Percentiles rank a stretch among this genome's conserved stretches.
phyloP scores from a whole-genome alignment of 2,113 vertebrate genomes.

The Cyanoliseus patagonus region DNA sequence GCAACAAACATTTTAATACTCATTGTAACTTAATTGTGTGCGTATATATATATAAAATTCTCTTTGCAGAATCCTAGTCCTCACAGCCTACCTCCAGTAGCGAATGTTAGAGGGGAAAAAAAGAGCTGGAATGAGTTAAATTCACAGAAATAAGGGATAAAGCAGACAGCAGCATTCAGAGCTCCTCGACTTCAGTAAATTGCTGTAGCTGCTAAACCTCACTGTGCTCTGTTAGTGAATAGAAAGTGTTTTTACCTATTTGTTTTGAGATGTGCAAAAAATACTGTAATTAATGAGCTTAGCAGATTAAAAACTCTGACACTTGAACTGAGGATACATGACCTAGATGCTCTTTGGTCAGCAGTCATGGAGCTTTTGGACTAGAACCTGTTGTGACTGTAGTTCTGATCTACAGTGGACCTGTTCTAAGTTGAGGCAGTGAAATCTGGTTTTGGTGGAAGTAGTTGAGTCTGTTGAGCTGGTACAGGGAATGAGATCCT shows the following conservation, averaged over 20 bases:
- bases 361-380: background rate
- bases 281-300: background rate
- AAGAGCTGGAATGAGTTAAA: background rate
- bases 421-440: background rate
- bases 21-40: rapidly evolving
- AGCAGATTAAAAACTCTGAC: background rate
- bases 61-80: background rate
- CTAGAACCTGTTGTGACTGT: background rate
- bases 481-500: background rate
- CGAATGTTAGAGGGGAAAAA: background rate
- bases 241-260: background rate
- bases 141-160: background rate
- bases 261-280: background rate
- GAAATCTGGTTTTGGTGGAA: background rate
- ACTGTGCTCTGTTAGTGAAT: background rate
- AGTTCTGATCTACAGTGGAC: background rate
- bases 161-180: background rate
- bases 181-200: background rate
- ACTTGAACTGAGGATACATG: background rate
- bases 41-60: background rate
- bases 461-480: background rate
- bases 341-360: background rate
- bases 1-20: background rate
- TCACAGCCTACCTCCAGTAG: background rate
- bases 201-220: background rate